These are phyloP conservation scores for Parus major DNA, from an alignment of 2,113 vertebrate species.

Conservation along the genomic window DNA sequence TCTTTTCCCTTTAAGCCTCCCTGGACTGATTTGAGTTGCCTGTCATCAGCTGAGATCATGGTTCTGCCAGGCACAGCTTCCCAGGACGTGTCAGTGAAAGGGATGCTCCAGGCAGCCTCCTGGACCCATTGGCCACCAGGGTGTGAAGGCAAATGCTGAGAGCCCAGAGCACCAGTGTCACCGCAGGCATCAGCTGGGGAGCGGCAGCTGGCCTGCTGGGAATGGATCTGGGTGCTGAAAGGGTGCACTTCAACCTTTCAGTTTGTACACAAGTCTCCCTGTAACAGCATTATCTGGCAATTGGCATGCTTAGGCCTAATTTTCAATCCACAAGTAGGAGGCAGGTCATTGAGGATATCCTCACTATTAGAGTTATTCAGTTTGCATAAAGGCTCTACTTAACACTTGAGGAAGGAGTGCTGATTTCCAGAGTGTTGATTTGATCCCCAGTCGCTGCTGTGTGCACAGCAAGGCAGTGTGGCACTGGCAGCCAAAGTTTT, in stretches of 20 bases:
- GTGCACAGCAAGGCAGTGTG: not conserved
- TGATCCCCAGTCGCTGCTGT: not conserved
- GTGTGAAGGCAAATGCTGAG: conserved; percentile 76
- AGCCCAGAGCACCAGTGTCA: conserved; percentile 32
- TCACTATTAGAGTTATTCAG: conserved; percentile 70
- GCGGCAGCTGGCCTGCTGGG: conserved; percentile 3
- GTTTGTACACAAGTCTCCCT: conserved; percentile 73
- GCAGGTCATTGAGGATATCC: conserved; percentile 75
- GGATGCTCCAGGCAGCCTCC: conserved; percentile 75
- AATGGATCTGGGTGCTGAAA: conserved; percentile 80
- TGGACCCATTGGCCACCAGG: conserved; percentile 67
- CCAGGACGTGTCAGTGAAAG: conserved; percentile 82
- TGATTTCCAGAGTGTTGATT: conserved; percentile 70
- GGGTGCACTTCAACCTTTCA: conserved; percentile 85
- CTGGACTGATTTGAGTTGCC: conserved; percentile 67
- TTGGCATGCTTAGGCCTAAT: conserved; percentile 74
- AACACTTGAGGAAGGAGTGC: conserved; percentile 67
- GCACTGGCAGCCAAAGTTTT: not conserved
- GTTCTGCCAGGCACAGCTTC: conserved; percentile 52
- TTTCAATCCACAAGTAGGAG: conserved; percentile 76
- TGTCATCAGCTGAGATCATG: conserved; percentile 67
- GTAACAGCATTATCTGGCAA: conserved; percentile 74
- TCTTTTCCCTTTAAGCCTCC: conserved; percentile 29
- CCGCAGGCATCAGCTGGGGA: not conserved
- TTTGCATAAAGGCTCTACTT: conserved; percentile 77